Percentiles rank a stretch among this genome's conserved stretches.
Evolutionary conservation across 2,797 vertebrate genomes (phyloP).

Genomic region (Chelonia mydas): DNA sequence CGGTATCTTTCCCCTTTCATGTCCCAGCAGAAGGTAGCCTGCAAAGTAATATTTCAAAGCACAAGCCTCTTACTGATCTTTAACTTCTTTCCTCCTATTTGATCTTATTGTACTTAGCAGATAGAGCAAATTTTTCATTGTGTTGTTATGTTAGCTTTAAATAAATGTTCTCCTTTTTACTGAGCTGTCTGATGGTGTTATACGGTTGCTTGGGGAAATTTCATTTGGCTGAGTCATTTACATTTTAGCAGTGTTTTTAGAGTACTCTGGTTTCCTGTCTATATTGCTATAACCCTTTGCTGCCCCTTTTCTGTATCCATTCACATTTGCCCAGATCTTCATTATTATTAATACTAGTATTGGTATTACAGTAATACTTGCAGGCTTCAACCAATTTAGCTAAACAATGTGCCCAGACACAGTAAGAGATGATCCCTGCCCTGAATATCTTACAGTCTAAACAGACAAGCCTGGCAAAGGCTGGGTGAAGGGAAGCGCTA

Average conservation of each 20-base stretch:
- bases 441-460: neutral
- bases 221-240: neutral
- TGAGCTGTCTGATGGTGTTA: neutral
- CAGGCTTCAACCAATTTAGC: neutral
- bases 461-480: neutral
- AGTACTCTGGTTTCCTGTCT: neutral
- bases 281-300: neutral
- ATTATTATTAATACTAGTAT: neutral
- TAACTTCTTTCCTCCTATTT: neutral
- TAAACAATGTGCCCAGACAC: neutral
- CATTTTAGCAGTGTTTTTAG: neutral
- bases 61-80: neutral
- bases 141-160: neutral
- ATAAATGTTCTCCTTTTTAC: neutral
- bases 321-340: neutral
- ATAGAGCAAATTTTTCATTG: neutral
- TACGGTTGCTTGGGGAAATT: neutral
- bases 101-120: neutral
- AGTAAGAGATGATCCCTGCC: neutral
- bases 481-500: conserved; percentile 1
- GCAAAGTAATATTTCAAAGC: neutral
- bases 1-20: neutral
- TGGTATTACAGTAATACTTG: neutral
- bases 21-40: neutral
- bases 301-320: neutral